Evolutionary conservation across 2,888 invertebrate species (phyloP).

Genomic region (Synanthedon myopaeformis): DNA sequence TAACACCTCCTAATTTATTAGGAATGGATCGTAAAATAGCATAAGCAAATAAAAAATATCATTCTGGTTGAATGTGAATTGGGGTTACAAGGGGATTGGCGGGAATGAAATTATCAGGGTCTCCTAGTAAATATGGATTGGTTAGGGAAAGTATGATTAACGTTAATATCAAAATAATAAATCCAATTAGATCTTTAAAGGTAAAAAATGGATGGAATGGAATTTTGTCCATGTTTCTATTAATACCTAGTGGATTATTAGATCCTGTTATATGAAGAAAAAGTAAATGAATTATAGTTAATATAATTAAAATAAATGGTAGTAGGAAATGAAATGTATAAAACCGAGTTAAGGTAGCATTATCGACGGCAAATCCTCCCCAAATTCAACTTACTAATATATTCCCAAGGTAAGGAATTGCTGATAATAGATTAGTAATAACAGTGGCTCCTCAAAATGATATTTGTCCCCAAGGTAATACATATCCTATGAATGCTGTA

Average conservation of each 20-base stretch:
- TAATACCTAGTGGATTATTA: constrained; percentile 74
- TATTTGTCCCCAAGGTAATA: constrained; percentile 84
- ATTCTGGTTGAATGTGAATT: constrained; percentile 84
- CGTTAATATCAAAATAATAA: constrained; percentile 65
- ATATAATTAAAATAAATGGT: constrained; percentile 74
- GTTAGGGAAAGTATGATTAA: constrained; percentile 64
- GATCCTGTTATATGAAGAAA: constrained; percentile 78
- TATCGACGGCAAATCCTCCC: constrained; percentile 81
- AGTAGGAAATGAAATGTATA: constrained; percentile 80
- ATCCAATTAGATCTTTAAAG: constrained; percentile 74
- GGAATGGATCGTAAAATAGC: constrained; percentile 84
- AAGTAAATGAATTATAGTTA: constrained; percentile 75
- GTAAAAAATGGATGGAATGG: constrained; percentile 76
- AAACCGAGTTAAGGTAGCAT: constrained; percentile 81
- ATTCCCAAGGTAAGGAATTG: constrained; percentile 76
- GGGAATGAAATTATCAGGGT: constrained; percentile 80
- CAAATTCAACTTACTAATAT: constrained; percentile 78
- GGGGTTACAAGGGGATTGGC: constrained; percentile 79
- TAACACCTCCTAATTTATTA: constrained; percentile 82
- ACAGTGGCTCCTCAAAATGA: constrained; percentile 85
- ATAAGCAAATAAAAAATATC: constrained; percentile 87
- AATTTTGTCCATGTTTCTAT: constrained; percentile 76
- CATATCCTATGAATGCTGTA: constrained; percentile 83
- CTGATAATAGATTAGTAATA: constrained; percentile 81
- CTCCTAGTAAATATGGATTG: constrained; percentile 73